Evolutionary conservation across 2,113 vertebrate species (phyloP).

Genomic region (Odontesthes bonariensis): DNA sequence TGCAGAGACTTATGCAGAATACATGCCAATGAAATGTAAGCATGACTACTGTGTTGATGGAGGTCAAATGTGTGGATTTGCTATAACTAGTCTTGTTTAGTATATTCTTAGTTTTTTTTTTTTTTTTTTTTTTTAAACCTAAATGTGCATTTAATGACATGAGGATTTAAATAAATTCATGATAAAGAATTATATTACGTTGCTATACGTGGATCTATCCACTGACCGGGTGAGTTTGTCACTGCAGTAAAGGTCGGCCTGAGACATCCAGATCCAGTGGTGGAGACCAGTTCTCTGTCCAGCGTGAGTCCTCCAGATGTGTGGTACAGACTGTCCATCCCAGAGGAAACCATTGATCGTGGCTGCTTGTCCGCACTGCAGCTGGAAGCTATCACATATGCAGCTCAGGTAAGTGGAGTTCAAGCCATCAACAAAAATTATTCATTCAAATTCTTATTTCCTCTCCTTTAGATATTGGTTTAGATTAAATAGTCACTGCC

Average conservation of each 20-base stretch:
- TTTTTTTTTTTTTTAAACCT: too few species aligned
- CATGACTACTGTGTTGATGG: background rate
- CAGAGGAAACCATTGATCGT: constrained; percentile 94
- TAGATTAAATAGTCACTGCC: background rate
- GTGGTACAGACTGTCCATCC: constrained; percentile 95
- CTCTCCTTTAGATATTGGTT: background rate
- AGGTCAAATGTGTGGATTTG: too few species aligned
- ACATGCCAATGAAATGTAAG: constrained; percentile 99
- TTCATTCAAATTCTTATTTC: too few species aligned
- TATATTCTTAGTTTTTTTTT: too few species aligned
- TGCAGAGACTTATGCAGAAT: constrained; percentile 97
- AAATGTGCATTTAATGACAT: too few species aligned
- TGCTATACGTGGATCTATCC: background rate
- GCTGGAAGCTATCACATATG: constrained; percentile 96
- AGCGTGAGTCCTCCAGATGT: constrained; percentile 96
- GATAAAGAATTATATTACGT: too few species aligned
- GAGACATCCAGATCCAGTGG: constrained; percentile 96
- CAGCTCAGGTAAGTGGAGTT: constrained; percentile 85
- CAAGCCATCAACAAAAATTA: background rate
- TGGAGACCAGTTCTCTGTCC: constrained; percentile 97
- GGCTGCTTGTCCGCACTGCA: constrained; percentile 97
- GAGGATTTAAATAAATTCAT: too few species aligned
- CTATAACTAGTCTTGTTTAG: too few species aligned
- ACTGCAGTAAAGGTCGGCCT: constrained; percentile 91
- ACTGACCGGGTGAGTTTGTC: background rate